Evolutionary conservation across 1,140 invertebrate genomes (phyloP).

Genomic region (Physella acuta): DNA sequence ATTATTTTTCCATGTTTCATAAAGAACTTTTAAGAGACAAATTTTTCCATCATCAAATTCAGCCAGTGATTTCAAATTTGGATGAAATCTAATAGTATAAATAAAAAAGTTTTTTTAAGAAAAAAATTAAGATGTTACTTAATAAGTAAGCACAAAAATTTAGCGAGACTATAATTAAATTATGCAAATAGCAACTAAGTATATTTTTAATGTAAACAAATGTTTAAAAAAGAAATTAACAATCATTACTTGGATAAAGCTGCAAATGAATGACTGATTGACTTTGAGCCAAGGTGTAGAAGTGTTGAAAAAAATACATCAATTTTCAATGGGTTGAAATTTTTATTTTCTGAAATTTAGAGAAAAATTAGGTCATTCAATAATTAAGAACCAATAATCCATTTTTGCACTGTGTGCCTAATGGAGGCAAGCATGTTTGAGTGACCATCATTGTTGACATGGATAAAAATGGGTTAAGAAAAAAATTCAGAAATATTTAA

Average conservation of each 20-base stretch:
- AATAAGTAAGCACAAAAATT: neutral
- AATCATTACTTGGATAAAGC: constrained; percentile 82
- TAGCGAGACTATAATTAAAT: neutral
- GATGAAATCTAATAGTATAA: constrained; percentile 88
- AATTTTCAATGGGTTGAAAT: constrained; percentile 87
- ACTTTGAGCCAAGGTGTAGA: constrained; percentile 90
- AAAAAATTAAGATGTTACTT: neutral
- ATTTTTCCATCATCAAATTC: constrained; percentile 95
- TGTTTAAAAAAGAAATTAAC: neutral
- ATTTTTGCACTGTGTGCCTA: no score
- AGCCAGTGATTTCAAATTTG: constrained; percentile 88
- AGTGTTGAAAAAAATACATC: constrained; percentile 95
- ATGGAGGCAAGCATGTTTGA: no score
- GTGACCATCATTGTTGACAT: no score
- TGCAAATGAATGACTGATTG: constrained; percentile 96
- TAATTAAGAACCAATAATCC: no score
- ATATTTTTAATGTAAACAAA: neutral
- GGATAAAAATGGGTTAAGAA: no score
- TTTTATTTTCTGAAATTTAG: no score
- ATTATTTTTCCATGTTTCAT: constrained; percentile 90
- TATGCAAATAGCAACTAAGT: neutral
- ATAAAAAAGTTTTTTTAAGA: neutral
- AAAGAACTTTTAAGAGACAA: constrained; percentile 88
- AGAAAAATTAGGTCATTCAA: no score
- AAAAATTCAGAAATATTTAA: no score